These are phyloP conservation scores for Poecilia gillii DNA, from an alignment of 2,797 vertebrate species.

Conservation along the genomic window DNA sequence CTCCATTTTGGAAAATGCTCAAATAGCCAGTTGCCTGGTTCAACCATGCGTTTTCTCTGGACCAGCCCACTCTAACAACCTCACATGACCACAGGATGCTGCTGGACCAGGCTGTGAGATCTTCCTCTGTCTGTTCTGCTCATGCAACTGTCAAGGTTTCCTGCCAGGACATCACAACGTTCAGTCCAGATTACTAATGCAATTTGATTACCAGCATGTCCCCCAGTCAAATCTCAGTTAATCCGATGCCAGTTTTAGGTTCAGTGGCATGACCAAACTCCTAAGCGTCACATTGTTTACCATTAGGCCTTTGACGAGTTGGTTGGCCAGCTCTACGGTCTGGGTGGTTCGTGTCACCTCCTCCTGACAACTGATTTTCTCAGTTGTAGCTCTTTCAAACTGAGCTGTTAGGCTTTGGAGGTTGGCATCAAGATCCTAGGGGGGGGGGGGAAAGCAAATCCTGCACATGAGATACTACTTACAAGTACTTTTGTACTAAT, in stretches of 20 bases:
- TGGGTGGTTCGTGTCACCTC: slow-evolving; percentile 82
- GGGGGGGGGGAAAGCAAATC: slow-evolving; percentile 7
- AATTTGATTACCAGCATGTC: slow-evolving; percentile 56
- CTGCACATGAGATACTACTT: slow-evolving; percentile 18
- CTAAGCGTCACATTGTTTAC: slow-evolving; percentile 67
- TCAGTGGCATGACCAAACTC: slow-evolving; percentile 47
- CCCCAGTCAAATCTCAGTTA: slow-evolving; percentile 53
- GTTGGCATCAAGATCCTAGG: slow-evolving; percentile 84
- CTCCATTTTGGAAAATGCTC: slow-evolving; percentile 68
- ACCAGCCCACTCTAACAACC: slow-evolving; percentile 77
- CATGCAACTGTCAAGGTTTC: slow-evolving; percentile 53
- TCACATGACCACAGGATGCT: slow-evolving; percentile 64
- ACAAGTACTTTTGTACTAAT: slow-evolving; percentile 9
- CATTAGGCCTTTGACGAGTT: slow-evolving; percentile 85
- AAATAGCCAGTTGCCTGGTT: slow-evolving; percentile 73
- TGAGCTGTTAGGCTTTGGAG: slow-evolving; percentile 81
- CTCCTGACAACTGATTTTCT: slow-evolving; percentile 86
- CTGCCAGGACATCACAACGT: slow-evolving; percentile 69
- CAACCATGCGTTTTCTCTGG: slow-evolving; percentile 75
- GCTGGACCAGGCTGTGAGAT: slow-evolving; percentile 67
- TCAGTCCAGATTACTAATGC: slow-evolving; percentile 68
- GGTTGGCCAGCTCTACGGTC: slow-evolving; percentile 83
- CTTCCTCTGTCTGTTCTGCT: slow-evolving; percentile 55
- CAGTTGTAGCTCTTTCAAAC: slow-evolving; percentile 82
- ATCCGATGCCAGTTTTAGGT: slow-evolving; percentile 51